Percentiles rank a stretch among this genome's conserved stretches.
phyloP scores from a whole-genome alignment of 2,113 vertebrate genomes.

The Dipodomys spectabilis region DNA sequence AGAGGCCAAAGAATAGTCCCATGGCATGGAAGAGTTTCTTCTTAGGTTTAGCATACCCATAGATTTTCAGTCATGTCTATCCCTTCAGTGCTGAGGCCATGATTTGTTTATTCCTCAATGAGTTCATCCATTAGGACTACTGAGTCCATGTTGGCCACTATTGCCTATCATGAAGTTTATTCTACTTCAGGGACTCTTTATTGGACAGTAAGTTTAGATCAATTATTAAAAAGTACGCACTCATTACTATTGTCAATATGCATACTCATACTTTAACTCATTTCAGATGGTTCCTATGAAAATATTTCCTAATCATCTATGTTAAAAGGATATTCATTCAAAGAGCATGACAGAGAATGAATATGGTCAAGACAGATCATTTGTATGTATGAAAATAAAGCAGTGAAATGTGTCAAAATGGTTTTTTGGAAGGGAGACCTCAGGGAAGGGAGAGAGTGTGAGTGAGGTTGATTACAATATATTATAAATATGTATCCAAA shows the following conservation, averaged over 20 bases:
- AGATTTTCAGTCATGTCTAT: not conserved
- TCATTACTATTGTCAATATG: not conserved
- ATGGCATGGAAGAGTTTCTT: not conserved
- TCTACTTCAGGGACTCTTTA: not conserved
- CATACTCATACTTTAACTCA: not conserved
- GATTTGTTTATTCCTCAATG: not conserved
- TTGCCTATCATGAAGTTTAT: not conserved
- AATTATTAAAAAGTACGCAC: not conserved
- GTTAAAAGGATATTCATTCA: too few species aligned
- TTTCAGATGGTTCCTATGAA: not conserved
- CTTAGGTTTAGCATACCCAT: not conserved
- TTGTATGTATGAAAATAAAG: too few species aligned
- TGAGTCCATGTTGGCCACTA: not conserved
- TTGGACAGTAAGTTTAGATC: not conserved
- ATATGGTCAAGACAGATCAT: too few species aligned
- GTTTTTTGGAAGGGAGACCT: too few species aligned
- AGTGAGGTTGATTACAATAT: too few species aligned
- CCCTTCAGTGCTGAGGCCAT: not conserved
- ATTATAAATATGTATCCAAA: too few species aligned
- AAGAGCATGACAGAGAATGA: too few species aligned
- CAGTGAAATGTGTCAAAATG: too few species aligned
- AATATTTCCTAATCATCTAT: slow-evolving; percentile 45
- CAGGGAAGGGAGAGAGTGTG: too few species aligned
- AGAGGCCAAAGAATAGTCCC: not conserved
- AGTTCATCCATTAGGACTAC: not conserved